A percentile compares a stretch with the other conserved stretches of the same genome.
phyloP scores from a whole-genome alignment of 2,113 vertebrate species.

The Tonatia bakeri region DNA sequence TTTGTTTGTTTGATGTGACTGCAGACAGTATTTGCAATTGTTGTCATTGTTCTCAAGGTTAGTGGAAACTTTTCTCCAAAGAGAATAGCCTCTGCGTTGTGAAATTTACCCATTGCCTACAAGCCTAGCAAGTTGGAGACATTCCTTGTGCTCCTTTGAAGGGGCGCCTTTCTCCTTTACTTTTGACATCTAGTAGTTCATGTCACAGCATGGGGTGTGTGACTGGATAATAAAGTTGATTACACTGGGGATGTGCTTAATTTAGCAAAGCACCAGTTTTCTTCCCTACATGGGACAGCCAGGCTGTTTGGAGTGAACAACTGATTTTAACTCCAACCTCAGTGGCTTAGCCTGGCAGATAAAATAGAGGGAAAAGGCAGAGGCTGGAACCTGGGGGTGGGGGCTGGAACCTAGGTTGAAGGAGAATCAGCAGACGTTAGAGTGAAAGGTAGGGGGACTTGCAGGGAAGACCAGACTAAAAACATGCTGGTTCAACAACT shows the following conservation, averaged over 20 bases:
- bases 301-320: background rate
- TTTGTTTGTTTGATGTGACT: conserved; percentile 50
- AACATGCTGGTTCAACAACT: background rate
- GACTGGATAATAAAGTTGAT: background rate
- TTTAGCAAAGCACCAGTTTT: background rate
- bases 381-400: background rate
- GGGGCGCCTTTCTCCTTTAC: background rate
- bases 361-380: background rate
- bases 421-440: background rate
- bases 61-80: background rate
- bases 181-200: background rate
- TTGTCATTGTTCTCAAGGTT: background rate
- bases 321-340: background rate
- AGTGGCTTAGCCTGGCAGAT: background rate
- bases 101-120: background rate
- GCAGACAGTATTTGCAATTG: background rate
- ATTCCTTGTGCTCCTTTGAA: background rate
- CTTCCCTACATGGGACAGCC: background rate
- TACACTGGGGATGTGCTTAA: background rate
- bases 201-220: background rate
- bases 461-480: background rate
- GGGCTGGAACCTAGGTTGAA: background rate
- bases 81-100: background rate
- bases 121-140: background rate
- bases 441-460: background rate